Evolutionary conservation across 2,797 vertebrate genomes (phyloP).

Genomic region (Phataginus tricuspis): DNA sequence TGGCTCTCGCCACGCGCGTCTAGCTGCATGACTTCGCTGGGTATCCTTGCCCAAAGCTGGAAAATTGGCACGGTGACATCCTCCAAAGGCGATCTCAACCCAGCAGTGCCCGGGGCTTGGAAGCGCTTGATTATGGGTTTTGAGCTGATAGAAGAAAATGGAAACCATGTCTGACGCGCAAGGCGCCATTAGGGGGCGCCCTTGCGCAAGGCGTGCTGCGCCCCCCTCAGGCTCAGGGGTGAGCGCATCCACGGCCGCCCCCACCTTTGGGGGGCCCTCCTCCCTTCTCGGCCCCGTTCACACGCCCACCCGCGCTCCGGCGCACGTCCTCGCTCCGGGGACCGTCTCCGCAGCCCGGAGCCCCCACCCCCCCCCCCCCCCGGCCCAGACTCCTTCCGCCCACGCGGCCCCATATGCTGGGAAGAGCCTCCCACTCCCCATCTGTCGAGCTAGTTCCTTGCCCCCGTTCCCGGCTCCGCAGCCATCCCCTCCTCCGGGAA

Average conservation of each 20-base stretch:
- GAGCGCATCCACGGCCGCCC: constrained; percentile 51
- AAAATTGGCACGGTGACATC: background rate
- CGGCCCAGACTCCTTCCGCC: constrained; percentile 73
- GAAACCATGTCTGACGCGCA: background rate
- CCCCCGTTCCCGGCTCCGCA: constrained; percentile 25
- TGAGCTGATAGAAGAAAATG: constrained; percentile 20
- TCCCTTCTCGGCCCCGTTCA: constrained; percentile 18
- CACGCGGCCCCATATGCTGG: constrained; percentile 78
- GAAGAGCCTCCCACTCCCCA: constrained; percentile 80
- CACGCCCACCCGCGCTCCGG: constrained; percentile 52
- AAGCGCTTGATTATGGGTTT: background rate
- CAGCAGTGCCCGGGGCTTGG: background rate
- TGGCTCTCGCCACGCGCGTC: background rate
- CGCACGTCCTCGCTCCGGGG: background rate
- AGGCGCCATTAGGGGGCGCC: constrained; percentile 72
- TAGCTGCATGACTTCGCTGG: background rate
- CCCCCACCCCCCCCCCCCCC: constrained; percentile 45
- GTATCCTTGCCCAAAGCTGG: background rate
- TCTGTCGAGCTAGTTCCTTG: constrained; percentile 74
- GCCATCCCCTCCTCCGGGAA: constrained; percentile 74
- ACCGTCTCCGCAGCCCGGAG: constrained; percentile 36
- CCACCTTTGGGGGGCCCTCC: constrained; percentile 10
- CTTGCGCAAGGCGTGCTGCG: constrained; percentile 44
- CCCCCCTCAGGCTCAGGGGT: background rate
- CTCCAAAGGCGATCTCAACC: background rate